A percentile compares a stretch with the other conserved stretches of the same genome.
These are phyloP conservation scores for Characodon lateralis DNA, from an alignment of 2,797 vertebrate species.

Conservation along the genomic window DNA sequence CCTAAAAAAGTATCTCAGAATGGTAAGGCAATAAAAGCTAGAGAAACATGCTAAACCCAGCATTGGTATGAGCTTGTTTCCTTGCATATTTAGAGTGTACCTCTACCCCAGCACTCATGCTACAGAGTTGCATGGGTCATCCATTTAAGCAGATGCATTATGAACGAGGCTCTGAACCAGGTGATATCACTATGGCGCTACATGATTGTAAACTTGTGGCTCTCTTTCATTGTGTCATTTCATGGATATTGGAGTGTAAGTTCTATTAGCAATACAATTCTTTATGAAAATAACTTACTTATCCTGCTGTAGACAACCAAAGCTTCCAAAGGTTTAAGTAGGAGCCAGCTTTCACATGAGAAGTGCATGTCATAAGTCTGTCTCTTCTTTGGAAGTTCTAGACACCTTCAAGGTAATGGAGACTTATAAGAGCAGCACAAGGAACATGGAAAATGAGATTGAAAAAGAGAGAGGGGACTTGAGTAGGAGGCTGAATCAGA, in stretches of 20 bases:
- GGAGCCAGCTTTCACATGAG: constrained; percentile 40
- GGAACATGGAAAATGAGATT: constrained; percentile 64
- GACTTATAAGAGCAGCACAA: constrained; percentile 56
- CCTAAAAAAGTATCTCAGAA: constrained; percentile 22
- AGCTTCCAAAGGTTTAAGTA: constrained; percentile 49
- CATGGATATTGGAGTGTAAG: background rate
- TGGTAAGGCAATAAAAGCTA: constrained; percentile 11
- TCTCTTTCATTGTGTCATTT: constrained; percentile 6
- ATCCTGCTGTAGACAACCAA: constrained; percentile 27
- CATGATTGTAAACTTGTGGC: constrained; percentile 28
- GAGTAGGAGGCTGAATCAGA: constrained; percentile 65
- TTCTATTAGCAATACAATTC: constrained; percentile 25
- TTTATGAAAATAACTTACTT: constrained; percentile 20
- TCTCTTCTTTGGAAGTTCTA: constrained; percentile 56
- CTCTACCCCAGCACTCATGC: constrained; percentile 37
- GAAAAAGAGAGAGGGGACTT: constrained; percentile 49
- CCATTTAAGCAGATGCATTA: constrained; percentile 72
- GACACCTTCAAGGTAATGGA: constrained; percentile 61
- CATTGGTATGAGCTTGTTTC: constrained; percentile 69
- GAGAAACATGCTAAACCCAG: constrained; percentile 58
- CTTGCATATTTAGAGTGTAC: constrained; percentile 69
- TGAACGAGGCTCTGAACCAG: constrained; percentile 63
- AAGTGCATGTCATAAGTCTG: constrained; percentile 34
- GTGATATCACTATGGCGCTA: constrained; percentile 51
- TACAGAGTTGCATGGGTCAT: constrained; percentile 64